These are phyloP conservation scores for Ranitomeya imitator DNA, from an alignment of 2,113 vertebrate species.

Conservation along the genomic window DNA sequence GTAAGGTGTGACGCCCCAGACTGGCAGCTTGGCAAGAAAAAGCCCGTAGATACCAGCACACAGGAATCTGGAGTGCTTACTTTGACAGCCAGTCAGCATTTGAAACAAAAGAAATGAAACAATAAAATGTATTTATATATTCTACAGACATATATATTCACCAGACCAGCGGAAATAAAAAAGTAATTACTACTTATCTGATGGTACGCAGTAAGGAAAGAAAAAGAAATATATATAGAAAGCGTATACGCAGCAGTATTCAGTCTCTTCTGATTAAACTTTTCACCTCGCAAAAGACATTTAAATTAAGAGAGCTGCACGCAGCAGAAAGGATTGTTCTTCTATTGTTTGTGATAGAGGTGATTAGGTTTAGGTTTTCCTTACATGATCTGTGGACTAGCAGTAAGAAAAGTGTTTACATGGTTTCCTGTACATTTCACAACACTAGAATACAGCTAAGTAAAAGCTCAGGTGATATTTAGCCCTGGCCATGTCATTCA, in stretches of 20 bases:
- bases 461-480: constrained; percentile 47
- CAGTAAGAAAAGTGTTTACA: constrained; percentile 24
- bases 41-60: constrained; percentile 92
- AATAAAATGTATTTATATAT: constrained; percentile 68
- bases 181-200: constrained; percentile 76
- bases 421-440: neutral
- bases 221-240: constrained; percentile 54
- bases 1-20: constrained; percentile 99
- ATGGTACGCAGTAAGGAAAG: constrained; percentile 66
- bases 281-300: constrained; percentile 61
- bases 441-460: neutral
- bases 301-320: constrained; percentile 62
- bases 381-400: constrained; percentile 17
- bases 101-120: constrained; percentile 75
- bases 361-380: constrained; percentile 48
- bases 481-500: constrained; percentile 5
- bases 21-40: constrained; percentile 96
- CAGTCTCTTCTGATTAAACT: constrained; percentile 62
- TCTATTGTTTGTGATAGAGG: constrained; percentile 53
- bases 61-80: constrained; percentile 80
- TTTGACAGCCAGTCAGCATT: constrained; percentile 76
- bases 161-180: constrained; percentile 75
- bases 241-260: constrained; percentile 65
- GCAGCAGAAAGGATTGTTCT: constrained; percentile 56
- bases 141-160: constrained; percentile 80